Evolutionary conservation across 2,888 invertebrate genomes (phyloP).

Genomic region (Pseudococcus longispinus): DNA sequence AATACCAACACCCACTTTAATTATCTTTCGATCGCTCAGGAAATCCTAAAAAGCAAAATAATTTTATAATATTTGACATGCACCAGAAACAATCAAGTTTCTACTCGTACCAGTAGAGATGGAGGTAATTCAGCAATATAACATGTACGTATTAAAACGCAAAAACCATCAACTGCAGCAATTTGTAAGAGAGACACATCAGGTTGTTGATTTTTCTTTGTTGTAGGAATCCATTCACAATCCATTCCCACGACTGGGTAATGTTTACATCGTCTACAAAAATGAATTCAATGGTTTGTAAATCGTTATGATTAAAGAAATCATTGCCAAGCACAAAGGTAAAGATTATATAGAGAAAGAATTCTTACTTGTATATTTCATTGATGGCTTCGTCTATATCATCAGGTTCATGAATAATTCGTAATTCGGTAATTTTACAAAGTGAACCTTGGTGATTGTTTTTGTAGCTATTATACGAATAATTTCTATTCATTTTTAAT

Average conservation of each 20-base stretch:
- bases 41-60: background rate
- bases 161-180: constrained; percentile 40
- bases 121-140: constrained; percentile 39
- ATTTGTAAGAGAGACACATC: constrained; percentile 50
- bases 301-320: background rate
- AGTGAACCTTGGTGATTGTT: background rate
- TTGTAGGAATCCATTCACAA: constrained; percentile 45
- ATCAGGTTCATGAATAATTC: constrained; percentile 32
- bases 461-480: background rate
- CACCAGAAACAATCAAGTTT: background rate
- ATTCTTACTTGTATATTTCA: constrained; percentile 42
- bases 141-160: constrained; percentile 48
- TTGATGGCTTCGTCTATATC: constrained; percentile 34
- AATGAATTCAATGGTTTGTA: background rate
- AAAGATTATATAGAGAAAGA: background rate
- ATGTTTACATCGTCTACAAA: constrained; percentile 26
- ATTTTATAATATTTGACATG: background rate
- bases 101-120: background rate
- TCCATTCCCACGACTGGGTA: constrained; percentile 50
- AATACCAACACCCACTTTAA: constrained; percentile 53
- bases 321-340: background rate
- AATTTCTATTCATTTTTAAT: constrained; percentile 10
- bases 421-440: constrained; percentile 41
- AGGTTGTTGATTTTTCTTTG: constrained; percentile 44
- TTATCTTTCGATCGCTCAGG: constrained; percentile 21